phyloP scores from a whole-genome alignment of 2,888 invertebrate species.

The Timema cristinae region DNA sequence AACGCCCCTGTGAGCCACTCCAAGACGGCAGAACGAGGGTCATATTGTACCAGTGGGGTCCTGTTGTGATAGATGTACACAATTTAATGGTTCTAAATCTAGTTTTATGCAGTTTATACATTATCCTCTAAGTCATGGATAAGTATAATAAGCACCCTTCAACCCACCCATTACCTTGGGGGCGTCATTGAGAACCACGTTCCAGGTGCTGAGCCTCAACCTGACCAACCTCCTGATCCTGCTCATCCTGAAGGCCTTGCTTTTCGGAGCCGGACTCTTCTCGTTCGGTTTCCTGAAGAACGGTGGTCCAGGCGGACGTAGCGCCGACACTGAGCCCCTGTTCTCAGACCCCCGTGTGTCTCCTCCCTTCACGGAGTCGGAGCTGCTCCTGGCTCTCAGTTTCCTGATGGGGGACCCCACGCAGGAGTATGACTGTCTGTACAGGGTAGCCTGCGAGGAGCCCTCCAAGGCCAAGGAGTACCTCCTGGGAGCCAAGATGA shows the following conservation, averaged over 20 bases:
- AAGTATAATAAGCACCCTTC: no score
- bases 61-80: no score
- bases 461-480: slow-evolving; percentile 71
- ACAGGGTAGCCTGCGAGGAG: slow-evolving; percentile 70
- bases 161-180: background rate
- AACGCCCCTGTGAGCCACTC: no score
- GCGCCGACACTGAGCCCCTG: slow-evolving; percentile 52
- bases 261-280: slow-evolving; percentile 71
- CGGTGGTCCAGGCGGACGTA: slow-evolving; percentile 46
- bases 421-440: slow-evolving; percentile 65
- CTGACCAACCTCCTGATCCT: slow-evolving; percentile 76
- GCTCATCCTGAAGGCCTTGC: slow-evolving; percentile 73
- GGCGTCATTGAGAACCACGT: slow-evolving; percentile 22
- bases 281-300: slow-evolving; percentile 36
- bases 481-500: slow-evolving; percentile 69
- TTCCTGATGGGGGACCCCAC: slow-evolving; percentile 61
- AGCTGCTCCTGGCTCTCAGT: slow-evolving; percentile 64
- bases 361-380: slow-evolving; percentile 58
- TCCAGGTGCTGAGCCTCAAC: slow-evolving; percentile 73
- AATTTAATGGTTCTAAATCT: no score
- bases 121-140: no score
- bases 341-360: slow-evolving; percentile 13
- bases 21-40: no score
- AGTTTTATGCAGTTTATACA: no score
- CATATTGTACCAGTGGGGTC: no score